Percentiles rank a stretch among this genome's conserved stretches.
Evolutionary conservation across 92 coral and sea anemone species (phyloP).

Genomic region (Palythoa grandiflora): DNA sequence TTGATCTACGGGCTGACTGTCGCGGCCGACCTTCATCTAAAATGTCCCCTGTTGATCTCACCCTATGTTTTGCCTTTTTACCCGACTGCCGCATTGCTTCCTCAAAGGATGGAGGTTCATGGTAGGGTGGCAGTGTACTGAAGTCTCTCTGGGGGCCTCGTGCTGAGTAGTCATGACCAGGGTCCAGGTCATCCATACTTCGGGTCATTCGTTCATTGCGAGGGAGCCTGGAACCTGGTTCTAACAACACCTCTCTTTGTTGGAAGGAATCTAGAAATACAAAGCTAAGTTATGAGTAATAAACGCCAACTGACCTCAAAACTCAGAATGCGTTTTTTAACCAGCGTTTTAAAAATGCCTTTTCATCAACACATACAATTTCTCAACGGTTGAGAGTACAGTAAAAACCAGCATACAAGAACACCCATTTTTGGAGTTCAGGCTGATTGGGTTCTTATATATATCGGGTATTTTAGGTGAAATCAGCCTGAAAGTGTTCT

Average conservation of each 20-base stretch:
- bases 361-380: background rate
- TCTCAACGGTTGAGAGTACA: too few relatives aligned
- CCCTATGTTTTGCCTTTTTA: slow-evolving; percentile 71
- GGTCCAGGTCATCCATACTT: slow-evolving; percentile 81
- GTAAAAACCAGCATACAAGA: too few relatives aligned
- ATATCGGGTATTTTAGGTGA: too few relatives aligned
- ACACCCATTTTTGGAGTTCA: too few relatives aligned
- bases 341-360: background rate
- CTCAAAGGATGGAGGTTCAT: slow-evolving; percentile 90
- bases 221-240: slow-evolving; percentile 87
- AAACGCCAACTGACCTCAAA: background rate
- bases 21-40: slow-evolving; percentile 60
- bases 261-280: slow-evolving; percentile 76
- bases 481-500: too few relatives aligned
- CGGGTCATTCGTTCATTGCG: slow-evolving; percentile 80
- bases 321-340: background rate
- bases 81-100: slow-evolving; percentile 93
- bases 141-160: slow-evolving; percentile 85
- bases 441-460: too few relatives aligned
- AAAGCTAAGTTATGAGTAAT: background rate
- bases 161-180: slow-evolving; percentile 70
- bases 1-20: slow-evolving; percentile 57
- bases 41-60: slow-evolving; percentile 82
- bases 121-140: slow-evolving; percentile 86
- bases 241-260: slow-evolving; percentile 78